These are phyloP conservation scores for Silurus asotus DNA, from an alignment of 2,113 vertebrate species.

Conservation along the genomic window DNA sequence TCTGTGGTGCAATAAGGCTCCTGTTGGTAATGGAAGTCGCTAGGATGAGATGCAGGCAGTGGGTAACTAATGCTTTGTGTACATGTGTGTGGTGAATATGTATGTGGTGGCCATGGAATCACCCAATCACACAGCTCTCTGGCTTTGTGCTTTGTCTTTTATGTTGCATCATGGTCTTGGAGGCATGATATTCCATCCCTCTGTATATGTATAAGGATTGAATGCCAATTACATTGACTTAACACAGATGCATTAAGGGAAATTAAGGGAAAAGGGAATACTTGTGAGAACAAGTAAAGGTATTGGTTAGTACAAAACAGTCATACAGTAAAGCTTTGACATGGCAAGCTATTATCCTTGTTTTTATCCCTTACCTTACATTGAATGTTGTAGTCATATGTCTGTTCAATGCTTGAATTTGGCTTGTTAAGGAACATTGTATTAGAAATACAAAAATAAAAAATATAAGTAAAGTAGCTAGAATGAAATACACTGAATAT, in stretches of 20 bases:
- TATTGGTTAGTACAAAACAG: neutral
- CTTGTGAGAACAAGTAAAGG: neutral
- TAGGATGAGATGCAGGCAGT: slow-evolving; percentile 40
- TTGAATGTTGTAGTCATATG: neutral
- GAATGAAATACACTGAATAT: neutral
- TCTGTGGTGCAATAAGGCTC: slow-evolving; percentile 71
- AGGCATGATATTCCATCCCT: slow-evolving; percentile 4
- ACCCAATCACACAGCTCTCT: slow-evolving; percentile 62
- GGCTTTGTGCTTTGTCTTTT: neutral
- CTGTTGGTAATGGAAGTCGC: slow-evolving; percentile 74
- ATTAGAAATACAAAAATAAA: neutral
- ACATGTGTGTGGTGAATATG: slow-evolving; percentile 86
- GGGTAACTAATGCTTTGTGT: slow-evolving; percentile 93
- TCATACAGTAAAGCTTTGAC: neutral
- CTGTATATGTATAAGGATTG: neutral
- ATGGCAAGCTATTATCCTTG: neutral
- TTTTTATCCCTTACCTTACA: neutral
- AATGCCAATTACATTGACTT: neutral
- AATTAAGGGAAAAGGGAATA: neutral
- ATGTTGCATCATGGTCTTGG: neutral
- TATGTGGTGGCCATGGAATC: slow-evolving; percentile 78
- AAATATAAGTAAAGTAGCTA: too few species aligned
- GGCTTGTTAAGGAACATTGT: neutral
- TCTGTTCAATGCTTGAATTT: neutral
- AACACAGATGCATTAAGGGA: neutral